Evolutionary conservation across 2,888 invertebrate genomes (phyloP), one percentile per base, ranked within the genome.

Genomic region (Epistrophella euchroma): DNA sequence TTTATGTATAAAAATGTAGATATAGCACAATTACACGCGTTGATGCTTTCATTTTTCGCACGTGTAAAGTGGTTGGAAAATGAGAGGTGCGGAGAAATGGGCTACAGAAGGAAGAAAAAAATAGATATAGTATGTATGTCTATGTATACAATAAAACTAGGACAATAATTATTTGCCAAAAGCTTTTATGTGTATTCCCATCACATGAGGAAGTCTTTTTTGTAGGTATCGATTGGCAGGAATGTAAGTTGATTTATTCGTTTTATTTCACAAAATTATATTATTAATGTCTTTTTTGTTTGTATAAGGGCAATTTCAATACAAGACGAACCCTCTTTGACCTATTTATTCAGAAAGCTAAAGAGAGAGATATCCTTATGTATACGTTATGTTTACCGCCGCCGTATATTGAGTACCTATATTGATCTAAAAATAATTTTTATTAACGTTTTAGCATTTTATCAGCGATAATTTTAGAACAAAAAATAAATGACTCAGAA

Each of bases 1-100:
- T 5, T 0, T 22, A 13, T 22, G 13, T 22, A 19, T 22, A 52
- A 52, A 37, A 40, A 2, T 60, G 35, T 28, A 15, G 60, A 40
- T 11, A 40, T 11, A 60, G 5, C 5, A 43, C 3, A n/a, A 22
- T 68, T 52, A 52, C 50, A 68, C 37, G 50, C 68, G 50, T 52
- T 68, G 68, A 68, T 50, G 47, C 66, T 50, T 66, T 66, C 19
- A 47, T 35, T 68, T 68, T 37, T 28, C 68, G 68, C 68, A 68
- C 68, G 68, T 68, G 50, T 52, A 28, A 47, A 50, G 37, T 32
- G 19, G 17, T 52, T 9, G 28, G 2, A 28, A 50, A 50, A 19
- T 7, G 9, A 35, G 56, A 58, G 37, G 22, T 58, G 7, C 7
- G 13, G 58, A 70, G 55, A 55, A 52, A 52, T 52, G 25, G 15